Evolutionary conservation across 2,797 vertebrate genomes (phyloP).

Genomic region (Gadopsis marmoratus): DNA sequence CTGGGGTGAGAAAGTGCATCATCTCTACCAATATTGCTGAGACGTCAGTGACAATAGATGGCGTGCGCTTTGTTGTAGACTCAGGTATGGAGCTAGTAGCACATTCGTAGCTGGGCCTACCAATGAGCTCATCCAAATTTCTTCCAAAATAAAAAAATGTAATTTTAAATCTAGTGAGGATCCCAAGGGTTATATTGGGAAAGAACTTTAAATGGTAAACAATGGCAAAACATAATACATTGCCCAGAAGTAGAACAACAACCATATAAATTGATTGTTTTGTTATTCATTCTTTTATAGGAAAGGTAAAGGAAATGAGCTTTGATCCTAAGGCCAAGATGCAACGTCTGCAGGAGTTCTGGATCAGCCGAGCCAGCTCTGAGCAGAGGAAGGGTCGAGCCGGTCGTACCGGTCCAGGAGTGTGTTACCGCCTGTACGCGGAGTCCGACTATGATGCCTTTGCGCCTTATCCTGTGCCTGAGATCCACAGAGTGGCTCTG

Average conservation of each 20-base stretch:
- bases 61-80: constrained; percentile 93
- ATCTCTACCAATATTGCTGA: constrained; percentile 96
- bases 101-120: background rate
- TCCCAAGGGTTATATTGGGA: no score
- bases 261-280: background rate
- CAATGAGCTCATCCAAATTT: background rate
- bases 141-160: background rate
- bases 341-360: constrained; percentile 95
- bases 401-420: constrained; percentile 92
- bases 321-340: constrained; percentile 94
- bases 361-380: constrained; percentile 95
- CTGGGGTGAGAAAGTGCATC: constrained; percentile 94
- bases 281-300: constrained; percentile 68
- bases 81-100: constrained; percentile 84
- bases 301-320: constrained; percentile 97
- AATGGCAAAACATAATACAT: background rate
- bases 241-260: background rate
- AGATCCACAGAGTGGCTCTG: constrained; percentile 93
- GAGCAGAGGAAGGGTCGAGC: constrained; percentile 96
- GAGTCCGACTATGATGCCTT: constrained; percentile 93
- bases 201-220: background rate
- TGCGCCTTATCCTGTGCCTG: constrained; percentile 90
- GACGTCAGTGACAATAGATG: constrained; percentile 95
- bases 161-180: background rate
- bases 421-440: constrained; percentile 93